Evolutionary conservation across 1,140 invertebrate species (phyloP).

Genomic region (Drosophila albomicans): DNA sequence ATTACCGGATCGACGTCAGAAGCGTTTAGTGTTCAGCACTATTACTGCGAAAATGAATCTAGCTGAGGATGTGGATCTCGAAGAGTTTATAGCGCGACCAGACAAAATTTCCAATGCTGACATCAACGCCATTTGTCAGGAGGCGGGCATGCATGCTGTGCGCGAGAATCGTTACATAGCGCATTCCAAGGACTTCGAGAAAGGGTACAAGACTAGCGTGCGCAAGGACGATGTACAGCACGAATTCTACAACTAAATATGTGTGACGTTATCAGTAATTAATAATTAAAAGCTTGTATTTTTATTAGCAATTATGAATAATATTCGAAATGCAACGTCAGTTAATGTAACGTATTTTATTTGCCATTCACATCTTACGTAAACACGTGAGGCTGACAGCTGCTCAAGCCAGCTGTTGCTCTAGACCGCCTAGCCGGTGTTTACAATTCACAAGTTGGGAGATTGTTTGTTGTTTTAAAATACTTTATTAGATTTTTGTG

Average conservation of each 20-base stretch:
- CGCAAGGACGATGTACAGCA: conserved; percentile 99
- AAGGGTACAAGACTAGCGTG: conserved; percentile 99
- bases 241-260: conserved; percentile 98
- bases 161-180: conserved; percentile 98
- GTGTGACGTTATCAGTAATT: not conserved
- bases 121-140: conserved; percentile 99
- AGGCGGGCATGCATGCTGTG: conserved; percentile 98
- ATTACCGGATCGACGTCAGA: conserved; percentile 98
- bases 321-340: no score
- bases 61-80: conserved; percentile 99
- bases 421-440: conserved; percentile 27
- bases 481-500: conserved; percentile 2
- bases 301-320: no score
- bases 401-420: conserved; percentile 52
- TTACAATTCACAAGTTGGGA: conserved; percentile 8
- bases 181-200: conserved; percentile 99
- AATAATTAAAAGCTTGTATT: no score
- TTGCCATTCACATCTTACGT: not conserved
- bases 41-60: conserved; percentile 99
- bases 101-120: conserved; percentile 99
- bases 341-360: conserved; percentile 16
- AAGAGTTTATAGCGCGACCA: conserved; percentile 98
- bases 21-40: conserved; percentile 98
- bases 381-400: conserved; percentile 13
- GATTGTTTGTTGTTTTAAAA: conserved; percentile 16